A percentile compares a stretch with the other conserved stretches of the same genome.
Conservation (phyloP, 2,113 vertebrate species). For the Lophochroa leadbeateri region DNA sequence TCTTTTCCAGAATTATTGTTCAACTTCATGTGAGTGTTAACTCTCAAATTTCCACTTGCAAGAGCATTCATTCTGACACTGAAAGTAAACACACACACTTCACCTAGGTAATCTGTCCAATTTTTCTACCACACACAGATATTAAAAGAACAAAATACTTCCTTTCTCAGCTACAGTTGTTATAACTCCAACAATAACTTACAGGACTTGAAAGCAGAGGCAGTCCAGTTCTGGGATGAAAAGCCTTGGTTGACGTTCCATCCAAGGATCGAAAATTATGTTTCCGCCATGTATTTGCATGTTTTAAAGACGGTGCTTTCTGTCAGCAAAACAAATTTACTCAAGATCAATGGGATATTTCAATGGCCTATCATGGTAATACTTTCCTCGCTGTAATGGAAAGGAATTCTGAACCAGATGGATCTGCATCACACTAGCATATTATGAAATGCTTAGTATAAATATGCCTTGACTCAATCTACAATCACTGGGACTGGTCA, state of each 20-base stretch:
- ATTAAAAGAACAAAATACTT: background rate
- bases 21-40: background rate
- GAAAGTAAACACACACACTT: background rate
- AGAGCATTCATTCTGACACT: background rate
- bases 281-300: constrained; percentile 87
- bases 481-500: background rate
- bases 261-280: constrained; percentile 90
- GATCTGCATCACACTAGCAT: background rate
- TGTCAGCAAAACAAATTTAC: constrained; percentile 53
- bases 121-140: background rate
- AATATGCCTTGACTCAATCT: background rate
- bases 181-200: constrained; percentile 54
- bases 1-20: background rate
- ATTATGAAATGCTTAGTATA: background rate
- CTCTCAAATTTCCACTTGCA: background rate
- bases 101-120: background rate
- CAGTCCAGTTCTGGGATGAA: constrained; percentile 95
- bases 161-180: background rate
- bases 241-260: constrained; percentile 90
- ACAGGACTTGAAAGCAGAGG: constrained; percentile 98
- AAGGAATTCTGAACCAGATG: background rate
- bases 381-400: background rate
- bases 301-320: constrained; percentile 81
- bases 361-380: background rate
- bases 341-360: background rate